Base-by-base conservation (phyloP, 2,797 vertebrate genomes). In the Meriones psammophilus region DNA sequence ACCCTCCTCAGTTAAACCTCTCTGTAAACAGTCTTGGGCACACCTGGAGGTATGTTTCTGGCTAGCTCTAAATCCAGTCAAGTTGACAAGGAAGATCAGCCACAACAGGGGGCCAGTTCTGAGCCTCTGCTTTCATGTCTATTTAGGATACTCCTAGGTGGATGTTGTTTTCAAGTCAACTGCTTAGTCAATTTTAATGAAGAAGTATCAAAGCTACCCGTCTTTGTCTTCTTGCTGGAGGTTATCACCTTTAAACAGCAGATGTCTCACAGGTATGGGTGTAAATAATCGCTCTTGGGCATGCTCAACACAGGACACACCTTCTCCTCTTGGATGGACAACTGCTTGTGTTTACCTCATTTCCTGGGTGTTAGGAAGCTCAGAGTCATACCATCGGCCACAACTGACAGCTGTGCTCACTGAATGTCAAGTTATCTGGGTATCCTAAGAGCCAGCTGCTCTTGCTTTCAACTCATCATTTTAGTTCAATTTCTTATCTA, bases 401-500 rank as follows among this genome's bases (percentile, higher is more conserved):
- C 10, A 8, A 18, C 1, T 0, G 50, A 13, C 28, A 18, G 15
- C 5, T 64, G 36, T 46, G 28, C 8, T 10, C 18, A 0, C 30
- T 22, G 26, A 50, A n/a, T 0, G 1, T 33, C 42, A 10, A 0
- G 14, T 12, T 46, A 8, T 2, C 4, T 17, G 58, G 60, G 42
- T 0, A 1, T 26, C 74, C 42, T 22, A 18, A 60, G 69, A 56
- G 33, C 39, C 14, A 56, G 58, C 28, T 18, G 8, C 2, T 69
- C 39, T 50, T 83, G 17, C 71, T 50, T 86, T 39, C 54, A 26
- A 28, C 80, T 95, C 68, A 3, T 26, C 89, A 73, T 93, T 86
- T 58, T 92, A 22, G 39, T 84, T 85, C 69, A 73, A 54, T 73
- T 93, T 74, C 62, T 54, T 24, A 18, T 80, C 68, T 71, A 14